Evolutionary conservation across 1,140 invertebrate genomes (phyloP), one percentile per base, ranked within the genome.

Genomic region (Trypoxylus dichotomus): DNA sequence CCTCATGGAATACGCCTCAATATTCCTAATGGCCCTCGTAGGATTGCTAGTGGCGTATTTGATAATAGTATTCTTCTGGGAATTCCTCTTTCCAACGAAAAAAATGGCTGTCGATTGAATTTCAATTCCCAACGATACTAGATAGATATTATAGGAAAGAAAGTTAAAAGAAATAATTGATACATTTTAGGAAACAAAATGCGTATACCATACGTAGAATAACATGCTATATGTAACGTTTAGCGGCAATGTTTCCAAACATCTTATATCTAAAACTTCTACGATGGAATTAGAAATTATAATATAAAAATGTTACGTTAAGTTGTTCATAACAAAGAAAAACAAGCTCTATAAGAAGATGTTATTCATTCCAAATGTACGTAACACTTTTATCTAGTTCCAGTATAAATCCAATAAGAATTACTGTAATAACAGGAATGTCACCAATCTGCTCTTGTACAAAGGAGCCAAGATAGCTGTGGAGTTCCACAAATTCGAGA

Each of bases 31-130:
- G 32, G 68, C 71, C 1, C 15, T 81, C 25, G 21, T 37, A 47
- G 24, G 78, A 76, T 74, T 81, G 27, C 25, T 80, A 54, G 76
- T 81, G 27, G 76, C 21, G 15, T 81, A 81, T 74, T 76, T 80
- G 75, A 79, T 81, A 54, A 72, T 80, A 58, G 41, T 77, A 32
- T 76, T 80, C 32, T 77, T 79, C 60, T 76, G 78, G 75, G 76
- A 79, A 79, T 25, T 80, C 24, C 63, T 76, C 10, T 63, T 78
- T 60, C 58, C 60, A 24, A 25, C 32, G 43, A 37, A 54, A 7
- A 37, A 60, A 43, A 25, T 71, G 47, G 15, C 60, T 7, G 21
- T 73, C 47, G 32, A 76, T 15, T 76, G 58, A 43, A 76, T 37
- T 3, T 2, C 27, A 37, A 27, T 68, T 15, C 13, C 7, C 29